A percentile compares a stretch with the other conserved stretches of the same genome.
These are phyloP conservation scores for Torymus auratus DNA, from an alignment of 2,888 invertebrate species.

Conservation along the genomic window DNA sequence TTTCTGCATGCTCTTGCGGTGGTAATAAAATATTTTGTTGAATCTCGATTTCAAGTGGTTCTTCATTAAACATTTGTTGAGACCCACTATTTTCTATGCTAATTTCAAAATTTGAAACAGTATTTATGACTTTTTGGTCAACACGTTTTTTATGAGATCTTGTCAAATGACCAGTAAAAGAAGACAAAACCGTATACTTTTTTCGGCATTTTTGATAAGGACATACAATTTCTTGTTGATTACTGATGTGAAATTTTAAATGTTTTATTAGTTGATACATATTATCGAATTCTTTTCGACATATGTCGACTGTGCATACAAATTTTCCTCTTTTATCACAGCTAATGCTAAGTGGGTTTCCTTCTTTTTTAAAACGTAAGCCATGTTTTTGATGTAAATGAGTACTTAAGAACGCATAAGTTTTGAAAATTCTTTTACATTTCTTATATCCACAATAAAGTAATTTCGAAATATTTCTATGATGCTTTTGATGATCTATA, in stretches of 20 bases:
- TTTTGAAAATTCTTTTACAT: constrained; percentile 41
- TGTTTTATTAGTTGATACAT: constrained; percentile 46
- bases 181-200: constrained; percentile 47
- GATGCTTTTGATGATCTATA: constrained; percentile 11
- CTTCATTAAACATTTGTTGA: not conserved
- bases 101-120: too few relatives aligned
- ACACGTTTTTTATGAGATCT: constrained; percentile 43
- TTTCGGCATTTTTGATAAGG: constrained; percentile 40
- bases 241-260: constrained; percentile 54
- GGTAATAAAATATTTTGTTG: not conserved
- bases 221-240: constrained; percentile 47
- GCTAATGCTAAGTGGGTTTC: too few relatives aligned
- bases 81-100: too few relatives aligned
- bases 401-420: constrained; percentile 6
- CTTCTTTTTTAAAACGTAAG: not conserved
- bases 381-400: constrained; percentile 36
- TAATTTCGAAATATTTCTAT: constrained; percentile 18
- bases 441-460: constrained; percentile 45
- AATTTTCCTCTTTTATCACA: constrained; percentile 11
- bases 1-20: not conserved
- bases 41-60: too few relatives aligned
- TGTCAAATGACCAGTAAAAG: constrained; percentile 57
- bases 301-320: constrained; percentile 34
- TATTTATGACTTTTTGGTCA: not conserved
- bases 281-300: constrained; percentile 38